phyloP scores from a whole-genome alignment of 2,888 invertebrate genomes.

The Nomada fabriciana region DNA sequence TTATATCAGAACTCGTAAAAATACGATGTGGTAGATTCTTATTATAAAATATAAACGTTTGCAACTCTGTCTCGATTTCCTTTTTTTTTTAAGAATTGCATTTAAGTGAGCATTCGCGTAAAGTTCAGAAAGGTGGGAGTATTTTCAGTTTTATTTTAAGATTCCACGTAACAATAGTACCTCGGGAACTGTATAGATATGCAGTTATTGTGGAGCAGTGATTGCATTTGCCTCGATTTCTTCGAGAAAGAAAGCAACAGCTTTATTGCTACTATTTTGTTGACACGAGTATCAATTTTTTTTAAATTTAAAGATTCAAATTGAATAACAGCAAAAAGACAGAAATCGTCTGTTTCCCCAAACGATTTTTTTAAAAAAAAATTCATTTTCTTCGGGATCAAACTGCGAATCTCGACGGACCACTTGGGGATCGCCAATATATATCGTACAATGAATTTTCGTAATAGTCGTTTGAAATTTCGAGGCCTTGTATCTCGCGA shows the following conservation, averaged over 20 bases:
- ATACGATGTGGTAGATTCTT: background rate
- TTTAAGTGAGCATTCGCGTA: background rate
- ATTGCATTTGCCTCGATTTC: constrained; percentile 27
- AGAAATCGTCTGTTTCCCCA: background rate
- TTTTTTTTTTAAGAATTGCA: background rate
- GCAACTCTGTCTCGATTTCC: background rate
- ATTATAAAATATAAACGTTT: background rate
- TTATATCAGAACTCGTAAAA: constrained; percentile 1
- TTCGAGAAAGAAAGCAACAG: constrained; percentile 17
- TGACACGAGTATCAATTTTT: constrained; percentile 10
- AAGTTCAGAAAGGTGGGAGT: background rate
- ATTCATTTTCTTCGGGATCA: background rate
- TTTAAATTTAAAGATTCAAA: background rate
- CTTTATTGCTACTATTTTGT: constrained; percentile 8
- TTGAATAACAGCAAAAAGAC: background rate
- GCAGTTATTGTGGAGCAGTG: constrained; percentile 18
- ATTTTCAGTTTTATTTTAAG: constrained; percentile 5
- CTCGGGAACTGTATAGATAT: constrained; percentile 26
- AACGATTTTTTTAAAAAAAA: background rate
- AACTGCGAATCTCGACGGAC: background rate
- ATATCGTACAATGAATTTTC: background rate
- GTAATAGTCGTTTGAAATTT: constrained; percentile 20
- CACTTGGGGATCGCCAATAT: too few relatives aligned
- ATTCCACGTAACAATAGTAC: background rate
- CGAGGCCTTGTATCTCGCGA: constrained; percentile 29